Evolutionary conservation across 2,113 vertebrate genomes (phyloP).

Genomic region (Malurus cyaneus): DNA sequence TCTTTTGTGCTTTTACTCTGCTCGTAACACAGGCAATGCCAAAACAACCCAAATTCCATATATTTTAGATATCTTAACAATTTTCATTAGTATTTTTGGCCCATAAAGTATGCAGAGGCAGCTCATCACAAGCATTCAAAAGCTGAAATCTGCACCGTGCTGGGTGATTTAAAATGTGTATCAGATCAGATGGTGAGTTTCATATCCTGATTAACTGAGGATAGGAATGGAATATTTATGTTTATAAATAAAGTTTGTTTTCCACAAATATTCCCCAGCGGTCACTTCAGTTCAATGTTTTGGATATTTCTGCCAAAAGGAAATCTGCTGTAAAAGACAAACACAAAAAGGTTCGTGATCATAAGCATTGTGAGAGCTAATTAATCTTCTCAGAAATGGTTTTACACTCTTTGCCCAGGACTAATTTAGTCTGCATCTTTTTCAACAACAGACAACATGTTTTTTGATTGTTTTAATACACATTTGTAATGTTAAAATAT

Average conservation of each 20-base stretch:
- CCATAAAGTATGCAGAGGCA: background rate
- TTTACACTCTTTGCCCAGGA: background rate
- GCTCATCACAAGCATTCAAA: background rate
- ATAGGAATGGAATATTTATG: background rate
- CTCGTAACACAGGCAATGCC: background rate
- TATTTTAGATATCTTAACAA: background rate
- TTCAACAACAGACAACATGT: background rate
- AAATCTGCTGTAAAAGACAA: background rate
- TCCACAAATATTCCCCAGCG: background rate
- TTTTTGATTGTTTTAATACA: background rate
- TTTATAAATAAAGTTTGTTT: background rate
- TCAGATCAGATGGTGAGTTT: background rate
- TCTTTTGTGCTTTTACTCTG: background rate
- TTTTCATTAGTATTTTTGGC: background rate
- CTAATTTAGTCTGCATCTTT: background rate
- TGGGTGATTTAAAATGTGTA: background rate
- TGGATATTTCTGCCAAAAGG: background rate
- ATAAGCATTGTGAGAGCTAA: background rate
- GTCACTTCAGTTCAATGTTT: conserved; percentile 24
- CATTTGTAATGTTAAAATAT: conserved; percentile 1
- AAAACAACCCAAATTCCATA: background rate
- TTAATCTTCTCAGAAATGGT: conserved; percentile 5
- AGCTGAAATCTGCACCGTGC: background rate
- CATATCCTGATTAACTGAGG: background rate
- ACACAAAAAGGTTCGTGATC: background rate